Conservation (phyloP, 2,888 invertebrate genomes). For the Margaritifera margaritifera region DNA sequence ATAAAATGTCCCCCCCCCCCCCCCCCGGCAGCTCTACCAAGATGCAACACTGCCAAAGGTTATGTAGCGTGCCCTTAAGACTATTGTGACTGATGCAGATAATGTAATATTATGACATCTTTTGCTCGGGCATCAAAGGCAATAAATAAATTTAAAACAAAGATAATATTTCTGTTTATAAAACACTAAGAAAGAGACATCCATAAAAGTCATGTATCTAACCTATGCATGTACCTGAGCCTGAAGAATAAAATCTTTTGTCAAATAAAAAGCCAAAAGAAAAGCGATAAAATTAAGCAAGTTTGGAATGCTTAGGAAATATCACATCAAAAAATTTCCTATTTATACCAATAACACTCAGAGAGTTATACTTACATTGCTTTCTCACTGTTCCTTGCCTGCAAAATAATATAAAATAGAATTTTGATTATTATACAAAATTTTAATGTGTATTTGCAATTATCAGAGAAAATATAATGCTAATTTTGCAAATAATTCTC, state of each 20-base stretch:
- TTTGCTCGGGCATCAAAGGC: no score
- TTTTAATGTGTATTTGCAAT: not conserved
- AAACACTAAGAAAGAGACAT: no score
- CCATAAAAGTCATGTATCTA: not conserved
- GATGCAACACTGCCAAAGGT: no score
- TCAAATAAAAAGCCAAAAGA: conserved; percentile 4
- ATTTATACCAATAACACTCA: not conserved
- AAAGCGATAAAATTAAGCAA: not conserved
- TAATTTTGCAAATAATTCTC: no score
- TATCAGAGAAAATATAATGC: not conserved
- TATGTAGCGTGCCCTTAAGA: no score
- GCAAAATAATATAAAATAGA: conserved; percentile 34
- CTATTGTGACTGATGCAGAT: no score
- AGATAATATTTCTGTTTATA: no score
- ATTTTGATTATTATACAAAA: not conserved
- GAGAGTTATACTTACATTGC: conserved; percentile 86
- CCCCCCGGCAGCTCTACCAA: no score
- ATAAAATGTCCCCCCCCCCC: no score
- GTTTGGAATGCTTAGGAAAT: not conserved
- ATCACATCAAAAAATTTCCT: no score
- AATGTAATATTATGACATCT: no score
- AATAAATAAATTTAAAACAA: no score
- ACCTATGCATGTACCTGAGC: not conserved
- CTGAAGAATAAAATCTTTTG: not conserved
- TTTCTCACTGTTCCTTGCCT: conserved; percentile 97